Conservation (phyloP, 1,140 invertebrate genomes). For the Nilaparvata lugens region DNA sequence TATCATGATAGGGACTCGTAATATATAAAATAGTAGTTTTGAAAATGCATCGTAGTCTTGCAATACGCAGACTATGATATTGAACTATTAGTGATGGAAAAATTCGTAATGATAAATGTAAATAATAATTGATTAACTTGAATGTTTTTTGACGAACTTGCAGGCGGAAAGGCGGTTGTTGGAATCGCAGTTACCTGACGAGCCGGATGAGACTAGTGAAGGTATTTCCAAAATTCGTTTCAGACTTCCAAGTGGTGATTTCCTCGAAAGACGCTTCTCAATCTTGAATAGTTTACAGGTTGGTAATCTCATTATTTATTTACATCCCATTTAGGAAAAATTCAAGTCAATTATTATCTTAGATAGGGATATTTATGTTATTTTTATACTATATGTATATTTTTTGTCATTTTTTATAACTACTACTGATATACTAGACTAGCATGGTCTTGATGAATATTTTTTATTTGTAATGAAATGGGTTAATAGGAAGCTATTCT, state of each 20-base stretch:
- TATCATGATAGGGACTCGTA: neutral
- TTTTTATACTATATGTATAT: neutral
- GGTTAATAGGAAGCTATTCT: too few species aligned
- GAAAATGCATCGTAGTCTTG: neutral
- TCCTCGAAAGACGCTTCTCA: slow-evolving; percentile 64
- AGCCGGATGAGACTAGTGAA: slow-evolving; percentile 44
- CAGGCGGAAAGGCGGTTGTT: slow-evolving; percentile 45
- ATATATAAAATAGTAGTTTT: neutral
- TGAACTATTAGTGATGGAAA: neutral
- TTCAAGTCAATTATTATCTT: neutral
- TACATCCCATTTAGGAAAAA: neutral
- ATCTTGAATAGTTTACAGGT: slow-evolving; percentile 53
- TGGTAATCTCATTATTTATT: neutral
- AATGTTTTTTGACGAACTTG: slow-evolving; percentile 11
- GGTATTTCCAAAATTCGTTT: slow-evolving; percentile 64
- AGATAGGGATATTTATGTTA: neutral
- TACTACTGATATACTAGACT: too few species aligned
- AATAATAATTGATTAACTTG: neutral
- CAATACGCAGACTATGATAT: neutral
- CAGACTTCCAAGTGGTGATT: slow-evolving; percentile 61
- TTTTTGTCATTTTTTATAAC: neutral
- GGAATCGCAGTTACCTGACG: slow-evolving; percentile 51
- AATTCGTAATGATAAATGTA: neutral
- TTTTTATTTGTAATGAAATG: neutral
- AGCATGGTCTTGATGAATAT: neutral